Percentiles rank a stretch among this genome's conserved stretches.
These are phyloP conservation scores for Brachyopa scutellaris DNA, from an alignment of 2,888 invertebrate genomes.

Conservation along the genomic window DNA sequence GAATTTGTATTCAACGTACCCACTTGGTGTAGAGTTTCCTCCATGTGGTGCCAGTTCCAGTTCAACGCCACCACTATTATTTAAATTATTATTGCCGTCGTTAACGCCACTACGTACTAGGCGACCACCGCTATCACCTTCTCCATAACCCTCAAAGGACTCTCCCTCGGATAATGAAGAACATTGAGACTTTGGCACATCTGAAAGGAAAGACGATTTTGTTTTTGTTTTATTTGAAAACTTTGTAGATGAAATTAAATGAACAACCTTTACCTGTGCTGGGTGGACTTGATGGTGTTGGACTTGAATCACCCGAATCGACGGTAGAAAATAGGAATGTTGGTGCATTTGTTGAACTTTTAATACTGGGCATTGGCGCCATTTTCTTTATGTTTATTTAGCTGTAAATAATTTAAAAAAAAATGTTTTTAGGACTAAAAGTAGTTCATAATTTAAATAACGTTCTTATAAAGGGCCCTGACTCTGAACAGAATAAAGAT, in stretches of 20 bases:
- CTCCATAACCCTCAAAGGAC: slow-evolving; percentile 91
- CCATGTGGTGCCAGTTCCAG: slow-evolving; percentile 81
- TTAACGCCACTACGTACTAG: slow-evolving; percentile 69
- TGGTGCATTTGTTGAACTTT: slow-evolving; percentile 75
- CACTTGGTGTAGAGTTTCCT: slow-evolving; percentile 77
- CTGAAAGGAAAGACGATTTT: neutral
- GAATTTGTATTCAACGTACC: slow-evolving; percentile 60
- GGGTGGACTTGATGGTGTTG: slow-evolving; percentile 81
- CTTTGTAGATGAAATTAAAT: neutral
- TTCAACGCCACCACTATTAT: slow-evolving; percentile 78
- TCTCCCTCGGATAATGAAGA: slow-evolving; percentile 88
- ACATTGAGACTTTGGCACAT: slow-evolving; percentile 81
- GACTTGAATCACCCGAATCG: slow-evolving; percentile 80
- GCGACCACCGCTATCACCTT: slow-evolving; percentile 81
- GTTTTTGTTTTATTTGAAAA: neutral
- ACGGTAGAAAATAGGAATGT: slow-evolving; percentile 75
- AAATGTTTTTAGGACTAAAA: no score
- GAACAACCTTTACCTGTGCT: slow-evolving; percentile 78
- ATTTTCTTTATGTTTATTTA: slow-evolving; percentile 72
- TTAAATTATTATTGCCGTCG: slow-evolving; percentile 78
- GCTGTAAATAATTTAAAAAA: neutral
- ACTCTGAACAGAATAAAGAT: no score
- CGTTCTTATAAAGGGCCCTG: no score
- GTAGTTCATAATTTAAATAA: no score
- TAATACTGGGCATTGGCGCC: slow-evolving; percentile 79